Evolutionary conservation across 2,888 invertebrate genomes (phyloP).

Genomic region (Synergus gifuensis): DNA sequence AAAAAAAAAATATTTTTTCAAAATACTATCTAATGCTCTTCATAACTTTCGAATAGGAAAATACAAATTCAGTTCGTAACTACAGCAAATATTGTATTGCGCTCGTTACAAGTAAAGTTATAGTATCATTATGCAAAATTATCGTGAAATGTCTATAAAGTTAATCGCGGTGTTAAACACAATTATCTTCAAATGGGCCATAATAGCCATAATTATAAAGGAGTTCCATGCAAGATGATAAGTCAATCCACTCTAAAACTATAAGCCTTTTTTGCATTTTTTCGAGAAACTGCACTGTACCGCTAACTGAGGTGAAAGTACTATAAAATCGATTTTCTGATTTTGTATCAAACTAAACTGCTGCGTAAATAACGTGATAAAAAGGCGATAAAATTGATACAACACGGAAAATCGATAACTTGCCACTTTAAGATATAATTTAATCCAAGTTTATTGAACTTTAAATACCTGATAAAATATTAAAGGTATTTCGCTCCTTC

Average conservation of each 20-base stretch:
- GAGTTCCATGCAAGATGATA: background rate
- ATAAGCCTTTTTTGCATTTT: conserved; percentile 11
- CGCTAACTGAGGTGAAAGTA: background rate
- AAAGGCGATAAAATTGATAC: background rate
- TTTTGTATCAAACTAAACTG: conserved; percentile 13
- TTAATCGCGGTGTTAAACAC: conserved; percentile 8
- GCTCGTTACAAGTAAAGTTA: background rate
- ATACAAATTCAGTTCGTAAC: background rate
- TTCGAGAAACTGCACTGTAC: background rate
- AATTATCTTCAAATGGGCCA: conserved; percentile 26
- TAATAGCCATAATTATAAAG: background rate
- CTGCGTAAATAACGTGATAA: conserved; percentile 18
- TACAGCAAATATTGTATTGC: background rate
- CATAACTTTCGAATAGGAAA: background rate
- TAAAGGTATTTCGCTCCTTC: too few relatives aligned
- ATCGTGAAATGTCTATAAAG: conserved; percentile 2
- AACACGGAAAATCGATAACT: background rate
- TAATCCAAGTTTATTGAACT: background rate
- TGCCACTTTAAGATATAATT: background rate
- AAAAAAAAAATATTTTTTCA: too few relatives aligned
- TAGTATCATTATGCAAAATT: conserved; percentile 15
- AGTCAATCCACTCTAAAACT: conserved; percentile 11
- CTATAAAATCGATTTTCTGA: background rate
- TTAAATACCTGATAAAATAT: too few relatives aligned
- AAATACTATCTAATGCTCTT: too few relatives aligned